Base-by-base conservation (phyloP, 2,888 invertebrate species). In the Yponomeuta evonymella region DNA sequence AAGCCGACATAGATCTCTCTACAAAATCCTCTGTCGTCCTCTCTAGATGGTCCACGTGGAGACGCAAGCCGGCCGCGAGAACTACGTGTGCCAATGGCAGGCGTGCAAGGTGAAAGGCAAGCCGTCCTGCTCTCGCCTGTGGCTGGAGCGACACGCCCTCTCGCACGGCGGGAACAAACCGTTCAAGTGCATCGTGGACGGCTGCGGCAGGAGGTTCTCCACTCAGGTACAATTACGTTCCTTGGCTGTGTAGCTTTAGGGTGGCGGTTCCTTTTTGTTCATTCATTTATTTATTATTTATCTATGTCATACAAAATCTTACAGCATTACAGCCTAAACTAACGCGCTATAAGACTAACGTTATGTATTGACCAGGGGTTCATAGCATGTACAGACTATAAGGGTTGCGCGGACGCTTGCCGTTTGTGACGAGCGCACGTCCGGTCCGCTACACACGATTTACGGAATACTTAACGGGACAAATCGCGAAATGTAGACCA, bases 61-160 rank as follows among this genome's bases (percentile, higher is more conserved):
- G 86, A 94, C 96, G 70, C 98, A 98, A 93, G 95, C 95, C 29
- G 95, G 95, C 23, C 94, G 94, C 75, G 96, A 96, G 83, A 97
- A 96, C 81, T 98, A 96, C 87, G 95, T 97, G 70, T 98, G 98
- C 84, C 94, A 97, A 71, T 99, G 98, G 98, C 94, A 95, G 78
- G 97, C 96, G 70, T 98, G 98, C 92, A 98, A 98, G 86, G 98
- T 98, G 65, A 98, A 97, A 83, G 97, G 97, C 76, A 96, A 97
- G 83, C 96, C 96, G 58, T 98, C 98, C 10, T 98, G 98, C 83
- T 98, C 98, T 8, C 94, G 97, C 71, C 95, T 97, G 71, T 99
- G 98, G 98, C 91, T 98, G 76, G 98, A 98, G 85, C 93, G 98
- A 68, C 98, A 98, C 89, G 96, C 98, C 67, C 91, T 98, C 69